A percentile compares a stretch with the other conserved stretches of the same genome.
These are phyloP conservation scores for Saccostrea cuccullata DNA, from an alignment of 1,140 invertebrate species.

Conservation along the genomic window DNA sequence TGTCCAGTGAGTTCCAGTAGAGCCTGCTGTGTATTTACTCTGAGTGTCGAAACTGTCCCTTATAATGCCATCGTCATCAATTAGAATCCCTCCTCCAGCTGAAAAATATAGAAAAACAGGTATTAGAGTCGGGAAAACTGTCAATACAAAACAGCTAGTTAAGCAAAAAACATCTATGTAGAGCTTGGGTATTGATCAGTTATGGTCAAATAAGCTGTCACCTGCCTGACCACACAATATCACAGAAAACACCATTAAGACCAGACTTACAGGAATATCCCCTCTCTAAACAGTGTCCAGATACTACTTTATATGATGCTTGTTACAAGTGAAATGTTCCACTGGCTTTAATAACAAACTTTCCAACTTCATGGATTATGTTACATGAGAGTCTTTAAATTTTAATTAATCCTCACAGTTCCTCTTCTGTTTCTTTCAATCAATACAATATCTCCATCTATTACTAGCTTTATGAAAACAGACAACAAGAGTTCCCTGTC, in stretches of 20 bases:
- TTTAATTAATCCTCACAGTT: background rate
- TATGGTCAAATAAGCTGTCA: background rate
- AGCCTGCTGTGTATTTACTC: conserved; percentile 59
- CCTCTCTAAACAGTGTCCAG: background rate
- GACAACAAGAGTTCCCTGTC: background rate
- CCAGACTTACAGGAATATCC: background rate
- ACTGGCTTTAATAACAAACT: background rate
- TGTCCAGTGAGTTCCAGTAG: conserved; percentile 67
- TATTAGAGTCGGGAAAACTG: background rate
- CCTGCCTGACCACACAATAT: background rate
- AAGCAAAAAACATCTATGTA: background rate
- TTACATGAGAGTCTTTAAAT: background rate
- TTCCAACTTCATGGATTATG: background rate
- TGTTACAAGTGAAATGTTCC: background rate
- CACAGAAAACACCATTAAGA: background rate
- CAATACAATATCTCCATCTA: background rate
- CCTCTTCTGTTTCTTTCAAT: background rate
- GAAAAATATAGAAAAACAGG: conserved; percentile 50
- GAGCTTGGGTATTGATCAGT: background rate
- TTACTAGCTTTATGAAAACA: background rate
- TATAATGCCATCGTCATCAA: conserved; percentile 73
- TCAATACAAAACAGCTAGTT: background rate
- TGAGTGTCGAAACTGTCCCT: conserved; percentile 67
- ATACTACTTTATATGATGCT: background rate
- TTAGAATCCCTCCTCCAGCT: conserved; percentile 67